Conservation (phyloP, 2,113 vertebrate genomes). For the Cranoglanis bouderius region DNA sequence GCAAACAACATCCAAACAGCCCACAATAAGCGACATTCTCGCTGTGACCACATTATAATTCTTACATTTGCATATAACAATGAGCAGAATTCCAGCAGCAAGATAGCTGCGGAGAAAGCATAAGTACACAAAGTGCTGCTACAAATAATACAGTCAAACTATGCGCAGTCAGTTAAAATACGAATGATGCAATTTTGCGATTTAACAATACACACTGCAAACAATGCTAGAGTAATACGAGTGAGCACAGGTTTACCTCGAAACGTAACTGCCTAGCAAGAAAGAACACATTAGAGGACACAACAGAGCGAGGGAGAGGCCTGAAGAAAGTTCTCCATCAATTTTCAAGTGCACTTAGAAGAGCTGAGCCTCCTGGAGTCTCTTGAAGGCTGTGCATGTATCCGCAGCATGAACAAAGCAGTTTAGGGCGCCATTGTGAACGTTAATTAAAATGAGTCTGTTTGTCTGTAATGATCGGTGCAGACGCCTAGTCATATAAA, state of each 20-base stretch:
- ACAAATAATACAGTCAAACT: not conserved
- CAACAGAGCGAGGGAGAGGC: not conserved
- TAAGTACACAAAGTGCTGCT: not conserved
- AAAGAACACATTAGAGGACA: not conserved
- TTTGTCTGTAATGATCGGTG: not conserved
- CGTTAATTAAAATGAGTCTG: slow-evolving; percentile 3
- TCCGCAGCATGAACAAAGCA: not conserved
- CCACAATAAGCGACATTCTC: not conserved
- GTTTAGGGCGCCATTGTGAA: not conserved
- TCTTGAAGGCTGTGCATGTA: slow-evolving; percentile 1
- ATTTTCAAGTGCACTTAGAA: slow-evolving; percentile 25
- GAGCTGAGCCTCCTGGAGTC: not conserved
- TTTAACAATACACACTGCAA: not conserved
- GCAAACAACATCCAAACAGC: not conserved
- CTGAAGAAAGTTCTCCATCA: slow-evolving; percentile 22
- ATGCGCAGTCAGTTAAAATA: not conserved
- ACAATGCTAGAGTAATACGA: too few relatives aligned
- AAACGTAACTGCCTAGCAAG: not conserved
- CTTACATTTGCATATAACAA: slow-evolving; percentile 8
- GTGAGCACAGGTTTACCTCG: not conserved
- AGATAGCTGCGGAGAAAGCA: not conserved
- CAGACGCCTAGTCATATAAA: not conserved
- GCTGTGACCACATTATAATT: not conserved
- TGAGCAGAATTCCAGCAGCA: not conserved
- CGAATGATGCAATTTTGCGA: not conserved